Evolutionary conservation across 2,113 vertebrate species (phyloP), one percentile per base, ranked within the genome.

Genomic region (Andinoacara biseriatus): DNA sequence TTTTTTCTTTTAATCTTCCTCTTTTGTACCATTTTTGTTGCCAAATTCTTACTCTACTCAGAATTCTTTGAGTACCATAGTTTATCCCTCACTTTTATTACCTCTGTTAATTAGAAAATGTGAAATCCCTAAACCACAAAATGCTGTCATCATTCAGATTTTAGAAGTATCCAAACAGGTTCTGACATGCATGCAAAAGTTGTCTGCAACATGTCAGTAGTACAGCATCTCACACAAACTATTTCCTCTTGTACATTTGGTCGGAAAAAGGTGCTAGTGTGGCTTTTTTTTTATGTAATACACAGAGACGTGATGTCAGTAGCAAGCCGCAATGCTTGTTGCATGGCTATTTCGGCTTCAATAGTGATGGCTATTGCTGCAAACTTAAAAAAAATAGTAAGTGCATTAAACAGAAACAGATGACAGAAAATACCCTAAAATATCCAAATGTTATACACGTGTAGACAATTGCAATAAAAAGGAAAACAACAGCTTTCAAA

Each of bases 81-180:
- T 2, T 22, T 22, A 26, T 46, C 4, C 22, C 10, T 26, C 62
- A 43, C 40, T 46, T 26, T 18, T 46, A 24, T 46, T 67, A 22
- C 8, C 5, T 1, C n/a, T 67, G 14, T 0, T 49, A 46, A 26
- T 49, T 46, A 33, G 0, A 0, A 67, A 67, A 67, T 46, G 38
- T 46, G 46, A 67, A 1, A 67, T 40, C 14, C 3, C 7, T 18
- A 46, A 46, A 46, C 14, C 62, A 67, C 7, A 67, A 26, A 67
- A 11, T 43, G 43, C 62, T 0, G 62, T 65, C 43, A 26, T 18
- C 63, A 29, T 67, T 26, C 2, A 43, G 7, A 17, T 43, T 26
- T 65, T 65, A 65, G 62, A 22, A 67, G 46, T 0, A 24, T 69
- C 15, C 9, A 49, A 43, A 18, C 1, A 29, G 40, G 40, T 0